Evolutionary conservation across 2,113 vertebrate genomes (phyloP).

Genomic region (Cololabis saira): DNA sequence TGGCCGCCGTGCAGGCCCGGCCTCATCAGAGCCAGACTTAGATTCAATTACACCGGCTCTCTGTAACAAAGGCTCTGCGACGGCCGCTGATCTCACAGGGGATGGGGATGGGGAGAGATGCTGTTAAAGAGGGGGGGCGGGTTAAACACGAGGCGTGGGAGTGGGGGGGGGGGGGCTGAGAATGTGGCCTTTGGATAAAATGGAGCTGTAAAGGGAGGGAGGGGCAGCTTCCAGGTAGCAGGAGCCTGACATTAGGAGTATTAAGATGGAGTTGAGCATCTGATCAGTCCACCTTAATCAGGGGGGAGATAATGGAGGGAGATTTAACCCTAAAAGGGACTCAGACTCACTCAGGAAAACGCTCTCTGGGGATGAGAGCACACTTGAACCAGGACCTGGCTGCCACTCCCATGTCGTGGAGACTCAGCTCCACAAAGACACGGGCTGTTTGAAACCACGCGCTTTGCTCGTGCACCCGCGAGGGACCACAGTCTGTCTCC

Average conservation of each 20-base stretch:
- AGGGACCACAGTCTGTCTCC: conserved; percentile 25
- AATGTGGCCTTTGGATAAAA: conserved; percentile 22
- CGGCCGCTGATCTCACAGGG: conserved; percentile 57
- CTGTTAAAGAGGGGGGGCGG: conserved; percentile 3
- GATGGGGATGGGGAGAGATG: conserved; percentile 7
- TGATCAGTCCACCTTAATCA: conserved; percentile 2
- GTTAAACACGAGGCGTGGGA: not conserved
- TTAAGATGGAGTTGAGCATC: conserved; percentile 10
- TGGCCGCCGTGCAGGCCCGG: conserved; percentile 55
- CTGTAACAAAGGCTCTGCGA: conserved; percentile 76
- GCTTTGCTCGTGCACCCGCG: conserved; percentile 43
- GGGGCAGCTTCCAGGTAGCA: not conserved
- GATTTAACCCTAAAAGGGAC: not conserved
- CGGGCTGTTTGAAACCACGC: conserved; percentile 13
- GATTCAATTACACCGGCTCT: conserved; percentile 71
- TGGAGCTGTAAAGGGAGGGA: not conserved
- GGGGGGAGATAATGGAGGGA: not conserved
- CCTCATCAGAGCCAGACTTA: conserved; percentile 62
- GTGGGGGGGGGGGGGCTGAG: not conserved
- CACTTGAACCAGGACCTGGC: conserved; percentile 15
- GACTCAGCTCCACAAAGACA: conserved; percentile 32
- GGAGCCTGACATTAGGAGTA: not conserved
- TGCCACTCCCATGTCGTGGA: conserved; percentile 56
- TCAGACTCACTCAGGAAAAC: not conserved
- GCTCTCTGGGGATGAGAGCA: not conserved